Percentiles rank a stretch among this genome's conserved stretches.
Evolutionary conservation across 2,797 vertebrate species (phyloP).

Genomic region (Myripristis murdjan): DNA sequence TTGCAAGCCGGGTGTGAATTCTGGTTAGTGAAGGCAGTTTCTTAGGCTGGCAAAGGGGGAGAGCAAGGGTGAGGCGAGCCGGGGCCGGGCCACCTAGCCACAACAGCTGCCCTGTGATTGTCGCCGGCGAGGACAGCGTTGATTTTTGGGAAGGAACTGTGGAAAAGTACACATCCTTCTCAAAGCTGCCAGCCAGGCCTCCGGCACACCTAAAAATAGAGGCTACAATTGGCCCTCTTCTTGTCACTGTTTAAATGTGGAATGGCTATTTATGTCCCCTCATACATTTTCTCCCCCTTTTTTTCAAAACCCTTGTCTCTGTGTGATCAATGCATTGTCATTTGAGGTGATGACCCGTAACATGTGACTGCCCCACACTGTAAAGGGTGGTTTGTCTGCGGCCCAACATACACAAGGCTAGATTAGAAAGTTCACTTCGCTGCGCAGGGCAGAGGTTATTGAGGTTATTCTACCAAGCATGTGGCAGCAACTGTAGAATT

Average conservation of each 20-base stretch:
- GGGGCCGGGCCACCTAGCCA: conserved; percentile 76
- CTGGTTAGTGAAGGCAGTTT: conserved; percentile 47
- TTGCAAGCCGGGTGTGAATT: conserved; percentile 73
- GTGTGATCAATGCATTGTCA: conserved; percentile 64
- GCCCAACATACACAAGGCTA: conserved; percentile 56
- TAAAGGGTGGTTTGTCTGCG: conserved; percentile 64
- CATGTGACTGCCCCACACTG: conserved; percentile 62
- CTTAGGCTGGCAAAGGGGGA: conserved; percentile 57
- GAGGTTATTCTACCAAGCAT: conserved; percentile 55
- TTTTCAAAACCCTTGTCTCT: conserved; percentile 28
- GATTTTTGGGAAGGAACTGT: conserved; percentile 89
- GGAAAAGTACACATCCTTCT: conserved; percentile 87
- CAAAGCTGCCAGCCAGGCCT: conserved; percentile 77
- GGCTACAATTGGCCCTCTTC: conserved; percentile 79
- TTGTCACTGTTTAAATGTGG: conserved; percentile 74
- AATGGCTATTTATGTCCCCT: conserved; percentile 63
- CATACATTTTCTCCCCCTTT: conserved; percentile 15
- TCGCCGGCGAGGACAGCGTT: conserved; percentile 82
- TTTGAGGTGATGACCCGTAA: conserved; percentile 77
- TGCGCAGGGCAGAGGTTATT: conserved; percentile 66
- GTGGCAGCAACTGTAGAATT: conserved; percentile 51
- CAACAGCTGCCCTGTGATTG: conserved; percentile 87
- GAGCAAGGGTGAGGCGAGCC: conserved; percentile 72
- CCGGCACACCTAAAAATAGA: conserved; percentile 82
- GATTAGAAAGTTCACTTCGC: conserved; percentile 67